These are phyloP conservation scores for Remorina albescens DNA, from an alignment of 2,797 vertebrate genomes.

Conservation along the genomic window DNA sequence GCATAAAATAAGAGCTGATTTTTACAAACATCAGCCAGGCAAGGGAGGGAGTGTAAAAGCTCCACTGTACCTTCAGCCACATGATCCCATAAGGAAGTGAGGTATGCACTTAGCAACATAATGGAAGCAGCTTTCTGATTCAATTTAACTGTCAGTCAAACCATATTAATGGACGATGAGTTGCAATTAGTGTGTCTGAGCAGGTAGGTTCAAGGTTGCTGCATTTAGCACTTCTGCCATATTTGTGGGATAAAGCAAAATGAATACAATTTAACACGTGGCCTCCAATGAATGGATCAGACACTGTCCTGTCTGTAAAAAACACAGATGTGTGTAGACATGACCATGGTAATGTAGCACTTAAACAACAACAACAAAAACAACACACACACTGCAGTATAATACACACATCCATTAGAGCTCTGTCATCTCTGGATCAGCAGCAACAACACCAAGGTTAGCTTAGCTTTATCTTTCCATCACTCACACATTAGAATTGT, in stretches of 20 bases:
- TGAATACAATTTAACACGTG: not conserved
- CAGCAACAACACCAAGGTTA: constrained; percentile 15
- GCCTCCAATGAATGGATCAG: not conserved
- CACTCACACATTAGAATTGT: not conserved
- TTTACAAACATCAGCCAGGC: constrained; percentile 22
- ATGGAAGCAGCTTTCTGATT: constrained; percentile 38
- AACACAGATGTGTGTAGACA: not conserved
- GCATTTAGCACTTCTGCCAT: not conserved
- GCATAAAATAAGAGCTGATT: constrained; percentile 33
- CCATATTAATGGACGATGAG: constrained; percentile 4
- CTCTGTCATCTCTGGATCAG: constrained; percentile 16
- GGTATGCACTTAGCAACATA: constrained; percentile 24
- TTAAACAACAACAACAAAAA: too few relatives aligned
- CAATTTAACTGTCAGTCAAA: constrained; percentile 36
- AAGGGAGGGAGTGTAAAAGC: constrained; percentile 8
- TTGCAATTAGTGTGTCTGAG: constrained; percentile 8
- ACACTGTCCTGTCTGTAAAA: not conserved
- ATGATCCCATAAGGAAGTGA: constrained; percentile 47
- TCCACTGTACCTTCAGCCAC: constrained; percentile 29
- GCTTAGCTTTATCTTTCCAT: constrained; percentile 1
- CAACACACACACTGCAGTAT: constrained; percentile 12
- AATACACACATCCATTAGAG: constrained; percentile 27
- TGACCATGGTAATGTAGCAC: too few relatives aligned
- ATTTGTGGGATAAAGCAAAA: not conserved
- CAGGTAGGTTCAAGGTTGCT: not conserved